Base-by-base conservation (phyloP, 1,140 invertebrate genomes). In the Ruditapes philippinarum region DNA sequence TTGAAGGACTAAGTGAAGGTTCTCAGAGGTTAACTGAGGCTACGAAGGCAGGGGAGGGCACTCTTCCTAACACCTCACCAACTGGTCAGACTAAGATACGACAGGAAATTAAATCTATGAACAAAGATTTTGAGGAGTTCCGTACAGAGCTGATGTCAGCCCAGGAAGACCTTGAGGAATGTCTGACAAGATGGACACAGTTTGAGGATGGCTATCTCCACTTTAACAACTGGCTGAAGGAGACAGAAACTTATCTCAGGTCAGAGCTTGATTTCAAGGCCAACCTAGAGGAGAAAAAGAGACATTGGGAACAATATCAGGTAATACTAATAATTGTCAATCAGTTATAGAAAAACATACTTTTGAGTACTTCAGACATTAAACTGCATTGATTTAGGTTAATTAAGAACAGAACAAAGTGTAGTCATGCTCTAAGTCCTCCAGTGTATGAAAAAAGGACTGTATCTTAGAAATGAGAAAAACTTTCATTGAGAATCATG, bases 241-340 rank as follows among this genome's bases (percentile, higher is more conserved):
- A 99, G 93, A 98, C 99, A 11, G 98, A 99, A 95, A 97, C 97
- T 90, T 98, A 98, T 0, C 98, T 99, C 97, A 97, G 98, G 92
- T 97, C 98, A 82, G 98, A 99, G 92, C 98, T 98, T 0, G 98
- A 99, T 95, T 96, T 98, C 0, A 99, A 99, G 95, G 97, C 97
- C 0, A 98, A 98, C 0, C 95, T 99, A 22, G 98, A 99, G 95
- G 98, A 99, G 95, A 99, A 99, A 96, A 97, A 98, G 89, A 98
- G 98, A 0, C 98, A 99, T 93, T 95, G 99, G 40, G 91, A 94
- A 80, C 91, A 94, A 45, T 94, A 94, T 60, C 94, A 95, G 93
- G 95, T 95, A 81, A n/a, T 28, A 9, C 14, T 22, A 65, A 60
- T 22, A 4, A 4, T 60, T 90, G 19, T 7, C 42, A 45, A 45